Evolutionary conservation across 2,113 vertebrate genomes (phyloP).

Genomic region (Hystrix brachyura): DNA sequence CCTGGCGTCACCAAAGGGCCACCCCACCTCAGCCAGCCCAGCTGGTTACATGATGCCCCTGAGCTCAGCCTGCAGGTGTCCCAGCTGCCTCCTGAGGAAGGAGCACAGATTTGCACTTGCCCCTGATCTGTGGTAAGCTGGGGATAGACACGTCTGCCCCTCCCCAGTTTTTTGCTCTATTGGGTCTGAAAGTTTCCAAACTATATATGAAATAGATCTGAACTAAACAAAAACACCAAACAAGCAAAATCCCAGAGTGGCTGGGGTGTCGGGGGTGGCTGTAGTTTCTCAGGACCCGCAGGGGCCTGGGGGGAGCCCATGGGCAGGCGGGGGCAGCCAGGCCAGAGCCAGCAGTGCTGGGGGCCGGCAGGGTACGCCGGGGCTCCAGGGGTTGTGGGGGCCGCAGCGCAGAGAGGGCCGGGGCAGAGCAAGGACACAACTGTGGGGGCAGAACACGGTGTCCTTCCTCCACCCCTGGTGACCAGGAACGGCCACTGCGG

Average conservation of each 20-base stretch:
- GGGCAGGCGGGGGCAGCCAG: neutral
- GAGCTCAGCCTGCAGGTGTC: too few species aligned
- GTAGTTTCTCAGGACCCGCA: neutral
- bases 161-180: slow-evolving; percentile 46
- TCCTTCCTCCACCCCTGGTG: neutral
- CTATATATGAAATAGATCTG: slow-evolving; percentile 31
- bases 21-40: neutral
- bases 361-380: neutral
- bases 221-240: slow-evolving; percentile 57
- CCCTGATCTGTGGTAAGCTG: neutral
- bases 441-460: neutral
- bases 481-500: fast-evolving
- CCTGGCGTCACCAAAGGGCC: neutral
- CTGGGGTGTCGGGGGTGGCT: neutral
- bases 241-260: slow-evolving; percentile 27
- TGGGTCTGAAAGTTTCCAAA: slow-evolving; percentile 68
- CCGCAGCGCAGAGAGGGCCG: neutral
- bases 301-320: neutral
- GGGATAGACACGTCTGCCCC: neutral
- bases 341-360: neutral
- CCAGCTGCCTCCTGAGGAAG: fast-evolving
- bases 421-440: neutral
- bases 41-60: neutral
- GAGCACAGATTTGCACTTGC: fast-evolving
- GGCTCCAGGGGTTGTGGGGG: neutral